phyloP scores from a whole-genome alignment of 2,888 invertebrate genomes.

The Meloe dianella region DNA sequence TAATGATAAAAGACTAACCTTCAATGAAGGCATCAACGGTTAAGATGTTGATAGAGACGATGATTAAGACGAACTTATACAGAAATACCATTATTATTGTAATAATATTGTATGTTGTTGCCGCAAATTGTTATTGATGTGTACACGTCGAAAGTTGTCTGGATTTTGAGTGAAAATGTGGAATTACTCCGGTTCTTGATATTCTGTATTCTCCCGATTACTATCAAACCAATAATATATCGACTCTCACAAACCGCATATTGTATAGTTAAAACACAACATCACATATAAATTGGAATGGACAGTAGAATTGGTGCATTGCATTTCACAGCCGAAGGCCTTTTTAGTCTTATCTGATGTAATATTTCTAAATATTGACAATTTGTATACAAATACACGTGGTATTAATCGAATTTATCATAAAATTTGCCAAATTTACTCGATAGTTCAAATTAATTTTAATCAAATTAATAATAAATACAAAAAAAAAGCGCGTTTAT shows the following conservation, averaged over 20 bases:
- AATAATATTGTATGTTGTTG: constrained; percentile 4
- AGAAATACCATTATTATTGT: constrained; percentile 27
- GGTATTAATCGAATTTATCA: constrained; percentile 9
- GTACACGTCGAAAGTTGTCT: constrained; percentile 40
- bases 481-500: no score
- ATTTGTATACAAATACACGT: constrained; percentile 43
- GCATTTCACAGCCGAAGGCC: constrained; percentile 44
- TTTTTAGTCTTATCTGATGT: constrained; percentile 44
- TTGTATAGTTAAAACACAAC: constrained; percentile 23
- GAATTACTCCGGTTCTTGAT: constrained; percentile 47
- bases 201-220: constrained; percentile 45
- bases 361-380: constrained; percentile 44
- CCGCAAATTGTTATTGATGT: constrained; percentile 35
- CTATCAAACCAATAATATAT: constrained; percentile 46
- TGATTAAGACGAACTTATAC: constrained; percentile 28
- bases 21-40: constrained; percentile 24
- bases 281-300: constrained; percentile 34
- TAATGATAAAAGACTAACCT: constrained; percentile 29
- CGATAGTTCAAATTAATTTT: no score
- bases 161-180: constrained; percentile 48
- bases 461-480: no score
- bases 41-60: constrained; percentile 21
- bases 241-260: constrained; percentile 33
- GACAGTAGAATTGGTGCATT: constrained; percentile 39
- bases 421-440: neutral